A percentile compares a stretch with the other conserved stretches of the same genome.
Conservation (phyloP, 2,888 invertebrate genomes). For the Orchesella flavescens region DNA sequence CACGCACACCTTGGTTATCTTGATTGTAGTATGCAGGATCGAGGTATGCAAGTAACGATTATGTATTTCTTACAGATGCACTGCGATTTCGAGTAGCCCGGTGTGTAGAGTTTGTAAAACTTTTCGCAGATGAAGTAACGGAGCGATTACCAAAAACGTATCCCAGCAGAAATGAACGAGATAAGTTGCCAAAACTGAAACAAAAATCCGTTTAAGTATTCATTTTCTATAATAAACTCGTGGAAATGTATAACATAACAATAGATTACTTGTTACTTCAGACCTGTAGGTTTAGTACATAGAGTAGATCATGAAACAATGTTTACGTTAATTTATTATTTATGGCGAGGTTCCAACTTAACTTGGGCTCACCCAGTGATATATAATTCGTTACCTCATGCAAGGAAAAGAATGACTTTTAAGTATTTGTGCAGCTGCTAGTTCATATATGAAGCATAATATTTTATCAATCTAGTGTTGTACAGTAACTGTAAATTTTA, state of each 20-base stretch:
- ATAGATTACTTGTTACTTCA: background rate
- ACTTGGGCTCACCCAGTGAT: constrained; percentile 35
- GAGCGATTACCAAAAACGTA: constrained; percentile 54
- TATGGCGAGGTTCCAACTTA: no score
- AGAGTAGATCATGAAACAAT: background rate
- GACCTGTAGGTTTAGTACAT: no score
- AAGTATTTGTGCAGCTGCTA: background rate
- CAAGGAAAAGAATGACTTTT: constrained; percentile 43
- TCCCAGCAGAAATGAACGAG: constrained; percentile 45
- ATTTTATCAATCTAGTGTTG: background rate
- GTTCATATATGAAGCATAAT: no score
- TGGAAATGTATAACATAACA: background rate
- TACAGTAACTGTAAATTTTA: background rate
- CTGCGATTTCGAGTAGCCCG: constrained; percentile 27
- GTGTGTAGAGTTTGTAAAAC: constrained; percentile 62
- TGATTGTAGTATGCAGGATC: no score
- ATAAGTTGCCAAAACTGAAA: constrained; percentile 43
- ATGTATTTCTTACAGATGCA: background rate
- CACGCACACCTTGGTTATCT: no score
- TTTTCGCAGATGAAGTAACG: constrained; percentile 65
- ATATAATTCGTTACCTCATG: constrained; percentile 57
- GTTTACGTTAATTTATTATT: no score
- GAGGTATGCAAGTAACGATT: background rate
- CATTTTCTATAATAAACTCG: background rate
- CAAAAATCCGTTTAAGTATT: constrained; percentile 40